These are phyloP conservation scores for Campylomormyrus tamandua DNA, from an alignment of 2,113 vertebrate species.

Conservation along the genomic window DNA sequence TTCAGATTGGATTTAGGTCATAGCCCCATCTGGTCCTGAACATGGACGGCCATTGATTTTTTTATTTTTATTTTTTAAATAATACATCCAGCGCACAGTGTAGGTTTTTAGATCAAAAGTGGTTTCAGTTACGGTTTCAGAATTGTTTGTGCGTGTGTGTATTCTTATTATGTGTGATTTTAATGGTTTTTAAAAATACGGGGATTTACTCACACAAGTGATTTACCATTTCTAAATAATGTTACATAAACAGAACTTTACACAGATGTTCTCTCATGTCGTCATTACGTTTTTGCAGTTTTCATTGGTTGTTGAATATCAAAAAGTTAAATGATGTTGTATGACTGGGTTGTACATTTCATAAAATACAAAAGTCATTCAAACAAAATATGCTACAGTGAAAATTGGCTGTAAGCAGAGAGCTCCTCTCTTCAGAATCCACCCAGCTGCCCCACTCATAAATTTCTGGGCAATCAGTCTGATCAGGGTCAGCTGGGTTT, in stretches of 20 bases:
- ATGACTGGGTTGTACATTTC: not conserved
- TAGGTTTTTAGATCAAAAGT: slow-evolving; percentile 36
- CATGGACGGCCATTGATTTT: slow-evolving; percentile 37
- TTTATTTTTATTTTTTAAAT: not conserved
- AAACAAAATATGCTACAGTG: not conserved
- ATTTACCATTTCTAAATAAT: not conserved
- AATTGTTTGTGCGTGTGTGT: not conserved
- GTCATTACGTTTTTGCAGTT: not conserved
- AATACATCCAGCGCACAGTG: slow-evolving; percentile 26
- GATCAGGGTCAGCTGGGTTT: not conserved
- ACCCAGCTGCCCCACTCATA: not conserved
- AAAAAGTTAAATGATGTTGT: not conserved
- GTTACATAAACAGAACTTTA: not conserved
- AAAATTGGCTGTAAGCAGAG: not conserved
- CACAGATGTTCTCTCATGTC: not conserved
- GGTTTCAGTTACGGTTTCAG: not conserved
- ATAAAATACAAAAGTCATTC: not conserved
- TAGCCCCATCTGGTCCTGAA: slow-evolving; percentile 37
- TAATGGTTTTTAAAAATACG: not conserved
- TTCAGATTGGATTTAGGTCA: slow-evolving; percentile 50
- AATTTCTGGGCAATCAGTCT: not conserved
- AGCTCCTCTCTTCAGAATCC: not conserved
- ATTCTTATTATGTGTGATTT: not conserved
- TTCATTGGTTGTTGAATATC: not conserved
- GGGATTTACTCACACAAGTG: not conserved